phyloP scores from a whole-genome alignment of 2,888 invertebrate species.

The Drosophila lutescens region DNA sequence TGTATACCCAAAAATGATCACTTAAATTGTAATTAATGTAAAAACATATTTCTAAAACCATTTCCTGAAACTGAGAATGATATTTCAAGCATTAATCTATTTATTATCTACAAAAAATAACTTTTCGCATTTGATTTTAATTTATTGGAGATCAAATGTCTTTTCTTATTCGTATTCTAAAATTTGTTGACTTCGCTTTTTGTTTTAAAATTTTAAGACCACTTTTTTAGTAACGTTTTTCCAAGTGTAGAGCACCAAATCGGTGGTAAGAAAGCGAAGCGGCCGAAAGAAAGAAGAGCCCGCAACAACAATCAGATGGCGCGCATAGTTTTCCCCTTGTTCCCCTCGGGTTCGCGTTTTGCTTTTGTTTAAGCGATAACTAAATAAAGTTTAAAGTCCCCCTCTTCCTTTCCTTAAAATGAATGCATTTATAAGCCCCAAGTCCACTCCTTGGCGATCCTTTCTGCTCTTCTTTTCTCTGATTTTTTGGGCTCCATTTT shows the following conservation, averaged over 20 bases:
- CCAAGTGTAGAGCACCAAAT: conserved; percentile 24
- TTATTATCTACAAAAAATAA: no score
- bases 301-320: conserved; percentile 45
- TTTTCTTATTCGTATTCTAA: no score
- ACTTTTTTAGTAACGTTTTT: neutral
- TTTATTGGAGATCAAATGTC: no score
- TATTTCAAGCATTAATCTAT: no score
- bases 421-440: conserved; percentile 67
- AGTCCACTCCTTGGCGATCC: conserved; percentile 49
- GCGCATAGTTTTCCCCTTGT: conserved; percentile 40
- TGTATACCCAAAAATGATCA: no score
- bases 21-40: no score
- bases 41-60: no score
- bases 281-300: conserved; percentile 13
- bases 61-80: no score
- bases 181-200: neutral
- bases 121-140: no score
- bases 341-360: conserved; percentile 14
- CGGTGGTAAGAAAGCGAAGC: conserved; percentile 45
- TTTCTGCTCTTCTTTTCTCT: conserved; percentile 41
- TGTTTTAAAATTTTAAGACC: neutral
- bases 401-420: conserved; percentile 47
- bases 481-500: conserved; percentile 20
- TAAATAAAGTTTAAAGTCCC: conserved; percentile 66
- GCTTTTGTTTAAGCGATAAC: conserved; percentile 68